Conservation (phyloP, 2,113 vertebrate genomes). For the Orcinus orca region DNA sequence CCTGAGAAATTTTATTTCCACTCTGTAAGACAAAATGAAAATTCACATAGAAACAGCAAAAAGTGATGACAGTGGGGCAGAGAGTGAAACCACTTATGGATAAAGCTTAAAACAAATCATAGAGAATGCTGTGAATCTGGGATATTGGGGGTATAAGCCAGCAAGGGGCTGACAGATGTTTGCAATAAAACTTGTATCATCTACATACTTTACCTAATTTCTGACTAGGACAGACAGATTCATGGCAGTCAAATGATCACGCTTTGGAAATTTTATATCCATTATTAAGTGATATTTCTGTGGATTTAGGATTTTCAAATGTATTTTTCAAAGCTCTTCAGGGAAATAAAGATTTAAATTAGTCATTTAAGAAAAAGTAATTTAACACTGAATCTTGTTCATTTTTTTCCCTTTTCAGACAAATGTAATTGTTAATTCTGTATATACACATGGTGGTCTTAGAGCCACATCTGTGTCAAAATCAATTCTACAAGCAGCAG, state of each 20-base stretch:
- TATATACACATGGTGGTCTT: fast-evolving
- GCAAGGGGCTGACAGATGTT: neutral
- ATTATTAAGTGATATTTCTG: constrained; percentile 3
- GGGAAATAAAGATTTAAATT: constrained; percentile 18
- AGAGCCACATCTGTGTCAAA: neutral
- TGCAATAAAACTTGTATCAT: neutral
- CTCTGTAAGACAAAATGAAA: constrained; percentile 10
- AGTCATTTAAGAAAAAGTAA: neutral
- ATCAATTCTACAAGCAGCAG: constrained; percentile 76
- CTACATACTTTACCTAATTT: neutral
- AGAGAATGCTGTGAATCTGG: neutral
- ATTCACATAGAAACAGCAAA: neutral
- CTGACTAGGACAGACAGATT: neutral
- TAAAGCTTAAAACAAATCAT: neutral
- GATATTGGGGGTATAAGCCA: neutral
- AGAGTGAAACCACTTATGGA: neutral
- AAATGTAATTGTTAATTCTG: constrained; percentile 85
- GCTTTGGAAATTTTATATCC: neutral
- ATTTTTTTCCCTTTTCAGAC: constrained; percentile 80
- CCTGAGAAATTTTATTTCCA: neutral
- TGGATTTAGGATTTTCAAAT: constrained; percentile 8
- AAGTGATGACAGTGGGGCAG: neutral
- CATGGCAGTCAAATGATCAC: neutral
- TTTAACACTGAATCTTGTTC: constrained; percentile 6
- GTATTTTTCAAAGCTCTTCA: constrained; percentile 7